A percentile compares a stretch with the other conserved stretches of the same genome.
Evolutionary conservation across 1,140 invertebrate genomes (phyloP).

Genomic region (Drosophila ogumai): DNA sequence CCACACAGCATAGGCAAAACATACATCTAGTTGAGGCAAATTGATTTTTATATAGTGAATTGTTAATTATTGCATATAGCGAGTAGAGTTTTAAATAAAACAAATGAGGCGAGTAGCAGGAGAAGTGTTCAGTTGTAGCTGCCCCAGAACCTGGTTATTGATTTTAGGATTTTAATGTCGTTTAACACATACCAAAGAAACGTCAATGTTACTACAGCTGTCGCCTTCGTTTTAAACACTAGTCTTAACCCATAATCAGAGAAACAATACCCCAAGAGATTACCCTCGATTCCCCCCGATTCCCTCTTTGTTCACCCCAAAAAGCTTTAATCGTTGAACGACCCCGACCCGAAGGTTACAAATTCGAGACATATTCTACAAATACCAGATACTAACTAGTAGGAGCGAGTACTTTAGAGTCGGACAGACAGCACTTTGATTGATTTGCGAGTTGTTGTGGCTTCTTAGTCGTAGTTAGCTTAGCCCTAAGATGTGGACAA

Average conservation of each 20-base stretch:
- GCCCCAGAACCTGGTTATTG: slow-evolving; percentile 41
- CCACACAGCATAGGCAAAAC: slow-evolving; percentile 34
- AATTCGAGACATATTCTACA: slow-evolving; percentile 46
- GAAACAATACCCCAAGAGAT: not conserved
- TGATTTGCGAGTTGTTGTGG: slow-evolving; percentile 76
- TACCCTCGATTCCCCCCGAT: not conserved
- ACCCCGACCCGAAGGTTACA: slow-evolving; percentile 64
- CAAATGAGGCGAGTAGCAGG: slow-evolving; percentile 12
- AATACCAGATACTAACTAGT: slow-evolving; percentile 32
- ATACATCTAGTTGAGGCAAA: slow-evolving; percentile 65
- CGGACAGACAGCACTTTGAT: slow-evolving; percentile 44
- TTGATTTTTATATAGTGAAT: slow-evolving; percentile 82
- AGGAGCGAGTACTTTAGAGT: slow-evolving; percentile 2
- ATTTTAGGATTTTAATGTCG: slow-evolving; percentile 57
- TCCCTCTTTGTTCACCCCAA: slow-evolving; percentile 45
- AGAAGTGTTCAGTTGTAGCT: slow-evolving; percentile 35
- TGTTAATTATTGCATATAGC: slow-evolving; percentile 81
- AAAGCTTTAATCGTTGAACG: slow-evolving; percentile 81
- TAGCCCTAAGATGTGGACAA: slow-evolving; percentile 56
- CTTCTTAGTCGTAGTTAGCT: slow-evolving; percentile 74
- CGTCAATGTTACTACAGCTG: slow-evolving; percentile 57
- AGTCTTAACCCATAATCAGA: slow-evolving; percentile 6
- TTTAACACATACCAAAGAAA: slow-evolving; percentile 43
- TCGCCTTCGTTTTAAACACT: slow-evolving; percentile 55
- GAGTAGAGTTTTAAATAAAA: slow-evolving; percentile 72